Evolutionary conservation across 2,888 invertebrate species (phyloP).

Genomic region (Lasius fuliginosus): DNA sequence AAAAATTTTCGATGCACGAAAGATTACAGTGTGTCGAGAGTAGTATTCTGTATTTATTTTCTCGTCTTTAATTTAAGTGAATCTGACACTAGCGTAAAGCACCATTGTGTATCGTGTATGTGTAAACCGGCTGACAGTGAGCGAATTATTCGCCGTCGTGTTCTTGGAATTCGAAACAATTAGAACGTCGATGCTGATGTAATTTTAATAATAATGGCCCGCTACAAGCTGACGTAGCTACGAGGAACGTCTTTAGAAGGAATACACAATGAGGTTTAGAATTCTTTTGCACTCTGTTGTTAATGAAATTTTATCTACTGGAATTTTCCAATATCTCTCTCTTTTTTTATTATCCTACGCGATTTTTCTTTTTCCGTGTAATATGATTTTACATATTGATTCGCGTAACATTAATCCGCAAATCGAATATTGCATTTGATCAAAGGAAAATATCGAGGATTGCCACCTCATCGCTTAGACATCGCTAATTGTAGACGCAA

Average conservation of each 20-base stretch:
- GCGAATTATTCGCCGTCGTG: conserved; percentile 54
- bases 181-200: conserved; percentile 62
- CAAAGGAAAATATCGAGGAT: conserved; percentile 29
- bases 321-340: background rate
- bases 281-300: background rate
- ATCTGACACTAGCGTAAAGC: conserved; percentile 2
- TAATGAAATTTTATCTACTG: background rate
- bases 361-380: background rate
- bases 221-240: conserved; percentile 17
- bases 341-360: background rate
- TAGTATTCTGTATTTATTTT: background rate
- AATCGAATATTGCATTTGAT: conserved; percentile 12
- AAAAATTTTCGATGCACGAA: background rate
- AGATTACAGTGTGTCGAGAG: background rate
- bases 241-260: background rate
- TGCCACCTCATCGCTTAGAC: background rate
- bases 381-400: background rate
- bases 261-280: background rate
- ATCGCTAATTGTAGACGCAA: background rate
- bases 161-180: conserved; percentile 64
- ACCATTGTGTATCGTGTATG: conserved; percentile 11
- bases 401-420: background rate
- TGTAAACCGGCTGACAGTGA: conserved; percentile 36
- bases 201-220: conserved; percentile 52
- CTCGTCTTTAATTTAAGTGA: conserved; percentile 9